Evolutionary conservation across 2,888 invertebrate species (phyloP).

Genomic region (Tortrix viridana): DNA sequence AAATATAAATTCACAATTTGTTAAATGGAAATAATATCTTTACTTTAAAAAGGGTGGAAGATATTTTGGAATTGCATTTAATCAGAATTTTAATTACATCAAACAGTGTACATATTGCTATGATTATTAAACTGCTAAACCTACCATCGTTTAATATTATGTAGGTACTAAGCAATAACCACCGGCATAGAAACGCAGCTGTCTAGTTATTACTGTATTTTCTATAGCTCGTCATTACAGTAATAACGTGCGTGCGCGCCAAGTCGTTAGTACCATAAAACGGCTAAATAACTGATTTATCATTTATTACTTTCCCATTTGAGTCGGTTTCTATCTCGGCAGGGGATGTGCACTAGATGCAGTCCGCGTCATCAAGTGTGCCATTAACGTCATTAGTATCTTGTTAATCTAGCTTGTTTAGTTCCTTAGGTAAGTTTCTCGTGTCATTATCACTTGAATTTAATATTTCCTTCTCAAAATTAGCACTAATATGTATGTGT

Average conservation of each 20-base stretch:
- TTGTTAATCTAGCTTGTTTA: constrained; percentile 1
- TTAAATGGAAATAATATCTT: no score
- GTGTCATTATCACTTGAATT: no score
- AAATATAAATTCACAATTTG: no score
- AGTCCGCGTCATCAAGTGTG: constrained; percentile 13
- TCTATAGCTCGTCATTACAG: constrained; percentile 67
- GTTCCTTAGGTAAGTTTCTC: no score
- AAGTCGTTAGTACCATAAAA: constrained; percentile 46
- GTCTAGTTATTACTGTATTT: constrained; percentile 62
- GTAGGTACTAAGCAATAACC: constrained; percentile 47
- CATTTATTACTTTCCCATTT: constrained; percentile 21
- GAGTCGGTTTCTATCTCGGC: constrained; percentile 13
- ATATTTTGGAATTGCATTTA: no score
- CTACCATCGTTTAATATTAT: constrained; percentile 7
- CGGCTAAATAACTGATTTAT: constrained; percentile 43
- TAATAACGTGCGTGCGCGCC: constrained; percentile 66
- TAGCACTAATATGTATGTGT: no score
- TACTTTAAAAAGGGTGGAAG: no score
- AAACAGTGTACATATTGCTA: neutral
- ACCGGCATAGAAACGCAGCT: constrained; percentile 61
- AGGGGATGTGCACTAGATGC: constrained; percentile 15
- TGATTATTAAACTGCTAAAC: constrained; percentile 9
- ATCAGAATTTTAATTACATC: neutral
- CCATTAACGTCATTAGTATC: constrained; percentile 16
- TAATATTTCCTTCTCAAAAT: no score